phyloP scores from a whole-genome alignment of 2,888 invertebrate species.

The Mesorhabditis spiculigera region DNA sequence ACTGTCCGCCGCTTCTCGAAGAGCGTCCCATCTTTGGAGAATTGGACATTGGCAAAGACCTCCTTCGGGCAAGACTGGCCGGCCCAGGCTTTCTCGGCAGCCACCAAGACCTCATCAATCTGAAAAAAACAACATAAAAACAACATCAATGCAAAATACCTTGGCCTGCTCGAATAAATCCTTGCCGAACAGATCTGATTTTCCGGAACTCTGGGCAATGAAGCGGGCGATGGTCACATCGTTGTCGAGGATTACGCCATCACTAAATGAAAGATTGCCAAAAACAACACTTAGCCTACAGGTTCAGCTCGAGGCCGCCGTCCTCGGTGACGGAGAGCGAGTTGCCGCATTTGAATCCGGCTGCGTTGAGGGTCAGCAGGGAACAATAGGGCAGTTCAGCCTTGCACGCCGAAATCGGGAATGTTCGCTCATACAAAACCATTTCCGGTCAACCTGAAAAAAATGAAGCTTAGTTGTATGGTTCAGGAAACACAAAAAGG shows the following conservation, averaged over 20 bases:
- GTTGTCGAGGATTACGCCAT: constrained; percentile 33
- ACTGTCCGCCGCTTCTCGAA: constrained; percentile 26
- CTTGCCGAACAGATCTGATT: constrained; percentile 32
- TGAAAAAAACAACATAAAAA: constrained; percentile 12
- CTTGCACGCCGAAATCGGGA: constrained; percentile 22
- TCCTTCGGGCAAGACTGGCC: constrained; percentile 19
- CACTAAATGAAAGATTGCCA: constrained; percentile 25
- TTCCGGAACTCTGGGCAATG: constrained; percentile 28
- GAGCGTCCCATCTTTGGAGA: constrained; percentile 16
- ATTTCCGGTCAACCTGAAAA: constrained; percentile 10
- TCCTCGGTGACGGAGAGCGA: constrained; percentile 27
- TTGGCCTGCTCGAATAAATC: constrained; percentile 24
- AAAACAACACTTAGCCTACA: constrained; percentile 21
- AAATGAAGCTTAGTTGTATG: background rate
- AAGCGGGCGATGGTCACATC: constrained; percentile 41
- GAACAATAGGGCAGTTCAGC: constrained; percentile 35
- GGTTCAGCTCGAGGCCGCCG: constrained; percentile 21
- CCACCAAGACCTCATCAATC: constrained; percentile 29
- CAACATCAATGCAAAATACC: constrained; percentile 9
- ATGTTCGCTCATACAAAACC: constrained; percentile 19
- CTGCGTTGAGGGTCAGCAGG: constrained; percentile 31
- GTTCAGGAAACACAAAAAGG: no score
- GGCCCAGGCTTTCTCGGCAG: constrained; percentile 21
- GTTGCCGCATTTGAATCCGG: constrained; percentile 28
- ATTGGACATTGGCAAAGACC: constrained; percentile 14